Conservation (phyloP, 2,888 invertebrate genomes). For the Charanyca ferruginea region DNA sequence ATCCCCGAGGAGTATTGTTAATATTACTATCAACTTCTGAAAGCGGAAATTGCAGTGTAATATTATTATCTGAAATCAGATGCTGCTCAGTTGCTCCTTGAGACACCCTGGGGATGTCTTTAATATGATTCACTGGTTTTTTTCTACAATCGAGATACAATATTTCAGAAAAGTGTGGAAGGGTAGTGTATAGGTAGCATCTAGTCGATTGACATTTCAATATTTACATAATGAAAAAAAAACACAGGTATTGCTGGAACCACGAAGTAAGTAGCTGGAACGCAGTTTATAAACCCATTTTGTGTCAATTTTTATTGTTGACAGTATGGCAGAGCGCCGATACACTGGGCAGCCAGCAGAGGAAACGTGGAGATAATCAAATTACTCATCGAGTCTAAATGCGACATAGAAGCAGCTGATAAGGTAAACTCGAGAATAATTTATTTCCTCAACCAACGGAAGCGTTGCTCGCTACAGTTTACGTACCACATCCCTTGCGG, state of each 20-base stretch:
- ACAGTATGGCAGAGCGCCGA: constrained; percentile 94
- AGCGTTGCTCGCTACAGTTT: constrained; percentile 13
- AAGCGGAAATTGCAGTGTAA: constrained; percentile 32
- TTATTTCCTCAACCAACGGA: constrained; percentile 9
- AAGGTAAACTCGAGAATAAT: constrained; percentile 88
- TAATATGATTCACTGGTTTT: neutral
- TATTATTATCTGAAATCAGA: constrained; percentile 30
- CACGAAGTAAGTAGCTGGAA: too few relatives aligned
- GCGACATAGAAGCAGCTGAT: constrained; percentile 94
- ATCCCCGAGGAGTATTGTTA: constrained; percentile 36
- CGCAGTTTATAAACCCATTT: too few relatives aligned
- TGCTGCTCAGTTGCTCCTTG: neutral
- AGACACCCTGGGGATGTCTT: neutral
- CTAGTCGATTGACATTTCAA: too few relatives aligned
- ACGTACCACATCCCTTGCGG: constrained; percentile 14
- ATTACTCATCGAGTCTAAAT: constrained; percentile 93
- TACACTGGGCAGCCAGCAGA: constrained; percentile 94
- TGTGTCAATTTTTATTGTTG: constrained; percentile 51
- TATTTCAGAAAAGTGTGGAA: neutral
- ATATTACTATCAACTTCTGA: constrained; percentile 29
- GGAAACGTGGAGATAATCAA: constrained; percentile 94
- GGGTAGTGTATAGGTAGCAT: too few relatives aligned
- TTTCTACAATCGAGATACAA: neutral
- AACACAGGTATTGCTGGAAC: too few relatives aligned
- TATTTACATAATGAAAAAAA: too few relatives aligned